A percentile compares a stretch with the other conserved stretches of the same genome.
phyloP scores from a whole-genome alignment of 2,888 invertebrate species.

The Drosophila tripunctata region DNA sequence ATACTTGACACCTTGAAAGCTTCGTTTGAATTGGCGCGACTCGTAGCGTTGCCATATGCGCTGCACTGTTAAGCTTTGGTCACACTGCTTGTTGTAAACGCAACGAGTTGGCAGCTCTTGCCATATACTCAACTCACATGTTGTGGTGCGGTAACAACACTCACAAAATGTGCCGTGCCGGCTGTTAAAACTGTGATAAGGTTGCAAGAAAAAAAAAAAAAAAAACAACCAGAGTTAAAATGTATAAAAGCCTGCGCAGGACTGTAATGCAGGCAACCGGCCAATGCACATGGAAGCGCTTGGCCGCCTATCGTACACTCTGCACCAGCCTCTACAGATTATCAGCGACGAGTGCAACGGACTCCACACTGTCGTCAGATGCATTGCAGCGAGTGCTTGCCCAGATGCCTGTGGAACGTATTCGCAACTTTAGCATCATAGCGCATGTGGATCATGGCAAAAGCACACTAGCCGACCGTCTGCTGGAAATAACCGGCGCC shows the following conservation, averaged over 20 bases:
- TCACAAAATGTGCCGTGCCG: constrained; percentile 45
- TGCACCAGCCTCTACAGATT: constrained; percentile 22
- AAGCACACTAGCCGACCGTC: constrained; percentile 96
- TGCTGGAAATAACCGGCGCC: constrained; percentile 96
- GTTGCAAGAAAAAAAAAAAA: neutral
- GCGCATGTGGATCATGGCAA: constrained; percentile 99
- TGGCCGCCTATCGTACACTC: constrained; percentile 27
- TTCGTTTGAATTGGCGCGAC: no score
- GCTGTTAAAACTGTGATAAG: constrained; percentile 33
- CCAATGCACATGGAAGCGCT: constrained; percentile 18
- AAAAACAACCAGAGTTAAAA: constrained; percentile 1
- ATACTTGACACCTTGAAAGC: no score
- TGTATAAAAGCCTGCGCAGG: constrained; percentile 44
- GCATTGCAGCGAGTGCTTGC: constrained; percentile 54
- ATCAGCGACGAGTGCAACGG: neutral
- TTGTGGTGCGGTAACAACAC: constrained; percentile 70
- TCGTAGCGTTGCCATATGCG: constrained; percentile 14
- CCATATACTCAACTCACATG: constrained; percentile 36
- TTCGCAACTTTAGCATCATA: constrained; percentile 98
- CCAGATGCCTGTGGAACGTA: constrained; percentile 83
- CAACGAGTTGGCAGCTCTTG: constrained; percentile 20
- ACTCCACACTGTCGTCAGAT: constrained; percentile 30
- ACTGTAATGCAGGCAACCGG: constrained; percentile 19
- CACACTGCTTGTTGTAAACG: neutral
- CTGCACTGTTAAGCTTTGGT: neutral